These are phyloP conservation scores for Huso huso DNA, from an alignment of 2,797 vertebrate species.

Conservation along the genomic window DNA sequence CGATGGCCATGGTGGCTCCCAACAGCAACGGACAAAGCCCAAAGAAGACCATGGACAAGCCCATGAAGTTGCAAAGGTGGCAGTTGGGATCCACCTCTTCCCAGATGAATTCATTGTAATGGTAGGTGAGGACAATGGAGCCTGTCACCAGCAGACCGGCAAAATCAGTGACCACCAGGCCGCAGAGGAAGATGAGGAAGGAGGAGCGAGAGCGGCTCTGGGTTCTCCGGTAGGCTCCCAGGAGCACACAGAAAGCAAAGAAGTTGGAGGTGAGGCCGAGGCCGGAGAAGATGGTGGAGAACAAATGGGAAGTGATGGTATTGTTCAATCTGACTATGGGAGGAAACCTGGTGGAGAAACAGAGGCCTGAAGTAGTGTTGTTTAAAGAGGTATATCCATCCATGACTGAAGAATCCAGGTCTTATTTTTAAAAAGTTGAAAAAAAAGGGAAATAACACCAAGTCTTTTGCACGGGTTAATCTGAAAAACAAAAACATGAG, in stretches of 20 bases:
- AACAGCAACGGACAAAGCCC: slow-evolving; percentile 82
- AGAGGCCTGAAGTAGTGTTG: too few relatives aligned
- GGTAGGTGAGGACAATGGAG: slow-evolving; percentile 71
- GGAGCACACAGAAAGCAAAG: slow-evolving; percentile 73
- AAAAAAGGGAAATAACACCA: too few relatives aligned
- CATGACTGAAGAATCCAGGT: too few relatives aligned
- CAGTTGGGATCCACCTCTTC: slow-evolving; percentile 61
- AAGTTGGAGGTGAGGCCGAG: slow-evolving; percentile 84
- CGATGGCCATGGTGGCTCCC: slow-evolving; percentile 78
- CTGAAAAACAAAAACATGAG: too few relatives aligned
- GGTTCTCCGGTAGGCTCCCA: slow-evolving; percentile 57
- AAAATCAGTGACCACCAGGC: slow-evolving; percentile 87
- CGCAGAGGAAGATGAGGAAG: slow-evolving; percentile 80
- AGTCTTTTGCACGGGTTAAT: too few relatives aligned
- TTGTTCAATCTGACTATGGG: slow-evolving; percentile 13
- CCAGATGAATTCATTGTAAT: slow-evolving; percentile 69
- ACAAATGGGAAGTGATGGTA: slow-evolving; percentile 61
- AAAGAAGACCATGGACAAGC: slow-evolving; percentile 89
- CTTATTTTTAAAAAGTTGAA: too few relatives aligned
- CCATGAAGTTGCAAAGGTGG: slow-evolving; percentile 87
- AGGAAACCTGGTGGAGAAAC: too few relatives aligned
- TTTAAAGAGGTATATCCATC: too few relatives aligned
- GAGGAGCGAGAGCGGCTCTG: slow-evolving; percentile 64
- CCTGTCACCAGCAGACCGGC: slow-evolving; percentile 80
- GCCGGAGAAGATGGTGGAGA: slow-evolving; percentile 57